phyloP scores from a whole-genome alignment of 2,113 vertebrate species.

The Seriola aureovittata region DNA sequence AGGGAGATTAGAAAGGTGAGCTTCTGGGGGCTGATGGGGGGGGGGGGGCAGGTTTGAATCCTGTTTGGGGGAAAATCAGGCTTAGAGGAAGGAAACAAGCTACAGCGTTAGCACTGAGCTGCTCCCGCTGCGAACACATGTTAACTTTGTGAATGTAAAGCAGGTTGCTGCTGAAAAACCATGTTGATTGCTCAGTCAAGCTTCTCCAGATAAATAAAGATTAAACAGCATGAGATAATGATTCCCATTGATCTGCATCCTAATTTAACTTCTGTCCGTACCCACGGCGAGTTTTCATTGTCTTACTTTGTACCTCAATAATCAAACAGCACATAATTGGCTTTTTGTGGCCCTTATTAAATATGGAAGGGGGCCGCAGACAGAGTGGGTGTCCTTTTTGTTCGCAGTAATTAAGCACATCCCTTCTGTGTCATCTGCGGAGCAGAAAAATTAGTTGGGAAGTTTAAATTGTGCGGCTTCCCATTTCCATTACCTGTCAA shows the following conservation, averaged over 20 bases:
- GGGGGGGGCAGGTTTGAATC: neutral
- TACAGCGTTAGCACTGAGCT: neutral
- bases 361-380: slow-evolving; percentile 5
- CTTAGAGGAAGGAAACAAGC: neutral
- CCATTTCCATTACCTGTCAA: slow-evolving; percentile 45
- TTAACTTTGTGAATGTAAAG: slow-evolving; percentile 23
- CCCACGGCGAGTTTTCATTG: slow-evolving; percentile 35
- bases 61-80: neutral
- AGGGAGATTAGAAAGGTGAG: too few relatives aligned
- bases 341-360: slow-evolving; percentile 69
- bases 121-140: neutral
- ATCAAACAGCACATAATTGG: slow-evolving; percentile 69
- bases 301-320: slow-evolving; percentile 59
- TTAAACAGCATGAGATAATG: slow-evolving; percentile 39
- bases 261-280: slow-evolving; percentile 39
- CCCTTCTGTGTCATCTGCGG: slow-evolving; percentile 7
- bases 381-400: slow-evolving; percentile 38
- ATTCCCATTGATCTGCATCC: slow-evolving; percentile 64
- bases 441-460: slow-evolving; percentile 37
- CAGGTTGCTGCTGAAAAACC: neutral
- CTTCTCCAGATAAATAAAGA: slow-evolving; percentile 52
- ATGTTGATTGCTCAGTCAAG: slow-evolving; percentile 18
- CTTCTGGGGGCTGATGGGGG: too few relatives aligned
- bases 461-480: slow-evolving; percentile 46
- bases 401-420: slow-evolving; percentile 63